A percentile compares a stretch with the other conserved stretches of the same genome.
Evolutionary conservation across 1,140 invertebrate genomes (phyloP).

Genomic region (Drosophila teissieri): DNA sequence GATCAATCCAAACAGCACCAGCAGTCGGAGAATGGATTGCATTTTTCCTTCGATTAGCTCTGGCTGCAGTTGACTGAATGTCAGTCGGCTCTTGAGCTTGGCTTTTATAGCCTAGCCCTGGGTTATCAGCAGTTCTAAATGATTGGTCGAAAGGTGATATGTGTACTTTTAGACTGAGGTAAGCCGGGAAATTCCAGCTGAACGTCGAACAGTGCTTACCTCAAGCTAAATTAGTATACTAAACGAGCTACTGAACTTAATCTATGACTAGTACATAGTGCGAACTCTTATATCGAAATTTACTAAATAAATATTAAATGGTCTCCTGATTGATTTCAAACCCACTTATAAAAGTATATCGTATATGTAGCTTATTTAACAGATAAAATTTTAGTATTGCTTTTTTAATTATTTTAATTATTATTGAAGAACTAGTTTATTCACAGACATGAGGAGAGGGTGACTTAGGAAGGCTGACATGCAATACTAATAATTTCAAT

Average conservation of each 20-base stretch:
- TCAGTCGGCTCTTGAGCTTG: not conserved
- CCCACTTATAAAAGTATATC: too few species aligned
- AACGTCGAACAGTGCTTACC: not conserved
- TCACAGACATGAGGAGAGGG: not conserved
- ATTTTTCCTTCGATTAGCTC: conserved; percentile 25
- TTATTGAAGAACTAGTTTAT: not conserved
- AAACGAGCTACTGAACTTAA: not conserved
- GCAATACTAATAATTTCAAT: too few species aligned
- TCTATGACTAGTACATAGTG: too few species aligned
- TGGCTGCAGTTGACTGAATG: conserved; percentile 28
- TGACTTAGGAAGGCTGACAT: too few species aligned
- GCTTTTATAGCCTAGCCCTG: conserved; percentile 34
- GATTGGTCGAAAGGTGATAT: not conserved
- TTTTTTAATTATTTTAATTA: too few species aligned
- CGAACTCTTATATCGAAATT: too few species aligned
- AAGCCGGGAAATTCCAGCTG: conserved; percentile 29
- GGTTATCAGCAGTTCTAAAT: conserved; percentile 27
- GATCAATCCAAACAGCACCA: conserved; percentile 34
- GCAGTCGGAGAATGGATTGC: conserved; percentile 19
- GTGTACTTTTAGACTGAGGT: conserved; percentile 10
- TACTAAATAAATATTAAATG: too few species aligned
- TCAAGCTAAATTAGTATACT: conserved; percentile 11
- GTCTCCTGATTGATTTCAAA: too few species aligned
- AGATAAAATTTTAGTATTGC: too few species aligned
- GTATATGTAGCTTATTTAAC: too few species aligned